Conservation (phyloP, 2,888 invertebrate species). For the Autographa pulchrina region DNA sequence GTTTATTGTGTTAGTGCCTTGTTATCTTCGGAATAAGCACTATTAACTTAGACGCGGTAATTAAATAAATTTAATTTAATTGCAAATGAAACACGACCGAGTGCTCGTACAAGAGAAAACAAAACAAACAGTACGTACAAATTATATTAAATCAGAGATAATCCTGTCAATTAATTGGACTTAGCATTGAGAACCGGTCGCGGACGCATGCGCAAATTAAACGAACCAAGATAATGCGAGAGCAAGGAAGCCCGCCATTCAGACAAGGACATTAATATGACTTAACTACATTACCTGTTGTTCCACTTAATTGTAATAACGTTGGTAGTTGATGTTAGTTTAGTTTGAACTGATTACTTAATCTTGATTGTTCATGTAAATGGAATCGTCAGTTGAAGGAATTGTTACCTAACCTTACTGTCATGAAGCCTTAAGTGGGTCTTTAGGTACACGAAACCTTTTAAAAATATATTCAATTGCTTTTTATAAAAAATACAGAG, state of each 20-base stretch:
- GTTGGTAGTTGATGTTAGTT: constrained; percentile 24
- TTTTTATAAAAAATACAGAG: constrained; percentile 64
- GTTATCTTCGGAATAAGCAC: constrained; percentile 49
- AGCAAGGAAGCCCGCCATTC: constrained; percentile 70
- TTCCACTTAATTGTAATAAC: constrained; percentile 35
- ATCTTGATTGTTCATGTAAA: neutral
- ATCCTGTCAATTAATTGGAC: constrained; percentile 89
- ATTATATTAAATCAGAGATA: constrained; percentile 89
- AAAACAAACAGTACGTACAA: constrained; percentile 86
- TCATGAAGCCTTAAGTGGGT: neutral
- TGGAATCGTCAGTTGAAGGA: neutral
- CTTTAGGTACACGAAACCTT: neutral
- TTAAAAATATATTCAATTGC: constrained; percentile 26
- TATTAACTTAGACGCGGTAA: constrained; percentile 55
- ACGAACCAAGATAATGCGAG: constrained; percentile 77
- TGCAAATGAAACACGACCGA: constrained; percentile 72
- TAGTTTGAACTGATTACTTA: neutral
- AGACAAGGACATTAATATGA: constrained; percentile 73
- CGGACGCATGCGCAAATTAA: constrained; percentile 83
- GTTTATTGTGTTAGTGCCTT: constrained; percentile 36
- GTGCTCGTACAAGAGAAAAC: constrained; percentile 74
- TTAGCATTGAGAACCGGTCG: constrained; percentile 86
- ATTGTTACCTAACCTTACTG: neutral
- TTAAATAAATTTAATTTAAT: constrained; percentile 69
- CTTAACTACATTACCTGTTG: constrained; percentile 66